phyloP scores from a whole-genome alignment of 2,797 vertebrate species.

The Borostomias antarcticus region DNA sequence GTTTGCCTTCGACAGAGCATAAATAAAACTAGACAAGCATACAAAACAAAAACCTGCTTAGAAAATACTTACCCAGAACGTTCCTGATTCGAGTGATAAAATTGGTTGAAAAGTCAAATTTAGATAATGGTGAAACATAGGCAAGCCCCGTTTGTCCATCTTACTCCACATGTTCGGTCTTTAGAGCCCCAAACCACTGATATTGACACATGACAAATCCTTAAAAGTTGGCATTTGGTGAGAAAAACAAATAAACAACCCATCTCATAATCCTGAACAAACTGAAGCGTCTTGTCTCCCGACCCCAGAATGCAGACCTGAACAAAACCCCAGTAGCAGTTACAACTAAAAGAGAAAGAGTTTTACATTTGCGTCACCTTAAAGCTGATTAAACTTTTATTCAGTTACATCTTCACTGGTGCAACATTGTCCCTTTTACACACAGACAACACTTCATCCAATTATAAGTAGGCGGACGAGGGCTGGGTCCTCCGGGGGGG shows the following conservation, averaged over 20 bases:
- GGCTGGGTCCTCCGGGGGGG: conserved; percentile 56
- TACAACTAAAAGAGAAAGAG: conserved; percentile 39
- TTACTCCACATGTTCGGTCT: conserved; percentile 26
- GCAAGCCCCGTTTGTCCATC: no score
- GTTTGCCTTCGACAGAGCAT: conserved; percentile 69
- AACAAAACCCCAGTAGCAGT: conserved; percentile 51
- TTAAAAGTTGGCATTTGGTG: conserved; percentile 59
- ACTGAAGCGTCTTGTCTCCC: conserved; percentile 42
- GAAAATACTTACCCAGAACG: conserved; percentile 83
- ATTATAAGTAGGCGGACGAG: conserved; percentile 66
- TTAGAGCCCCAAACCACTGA: conserved; percentile 37
- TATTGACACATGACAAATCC: conserved; percentile 40
- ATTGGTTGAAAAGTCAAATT: conserved; percentile 38
- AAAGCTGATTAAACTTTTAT: conserved; percentile 60
- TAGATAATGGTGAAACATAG: conserved; percentile 46
- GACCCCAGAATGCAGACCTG: conserved; percentile 55
- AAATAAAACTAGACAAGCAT: conserved; percentile 69
- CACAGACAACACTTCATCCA: conserved; percentile 61
- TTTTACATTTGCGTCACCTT: conserved; percentile 49
- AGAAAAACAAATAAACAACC: conserved; percentile 18
- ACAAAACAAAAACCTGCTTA: conserved; percentile 71
- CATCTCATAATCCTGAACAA: conserved; percentile 13
- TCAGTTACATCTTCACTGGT: conserved; percentile 51
- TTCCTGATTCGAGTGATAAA: conserved; percentile 69
- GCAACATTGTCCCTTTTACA: conserved; percentile 60